Evolutionary conservation across 1,140 invertebrate species (phyloP).

Genomic region (Spodoptera litura): DNA sequence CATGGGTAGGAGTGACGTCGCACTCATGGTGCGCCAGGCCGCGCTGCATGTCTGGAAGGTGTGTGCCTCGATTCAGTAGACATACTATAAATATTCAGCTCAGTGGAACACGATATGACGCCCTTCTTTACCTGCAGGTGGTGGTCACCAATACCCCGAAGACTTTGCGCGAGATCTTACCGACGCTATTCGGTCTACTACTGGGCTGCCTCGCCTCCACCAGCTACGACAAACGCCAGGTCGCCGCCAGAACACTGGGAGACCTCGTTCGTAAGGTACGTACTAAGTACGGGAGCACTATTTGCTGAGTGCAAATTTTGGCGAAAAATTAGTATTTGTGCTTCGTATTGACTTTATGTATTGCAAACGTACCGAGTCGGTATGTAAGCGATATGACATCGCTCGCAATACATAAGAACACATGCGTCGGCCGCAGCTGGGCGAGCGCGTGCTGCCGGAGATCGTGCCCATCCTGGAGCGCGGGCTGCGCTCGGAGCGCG

Average conservation of each 20-base stretch:
- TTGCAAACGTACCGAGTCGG: no score
- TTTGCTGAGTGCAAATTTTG: not conserved
- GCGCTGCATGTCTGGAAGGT: slow-evolving; percentile 98
- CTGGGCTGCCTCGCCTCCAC: slow-evolving; percentile 97
- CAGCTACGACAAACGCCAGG: slow-evolving; percentile 97
- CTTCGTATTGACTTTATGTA: no score
- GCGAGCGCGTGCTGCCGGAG: slow-evolving; percentile 98
- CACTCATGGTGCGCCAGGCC: slow-evolving; percentile 98
- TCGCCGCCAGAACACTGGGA: slow-evolving; percentile 97
- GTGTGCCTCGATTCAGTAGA: slow-evolving; percentile 66
- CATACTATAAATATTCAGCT: not conserved
- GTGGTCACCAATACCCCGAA: slow-evolving; percentile 98
- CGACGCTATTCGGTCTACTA: slow-evolving; percentile 96
- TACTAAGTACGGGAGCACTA: not conserved
- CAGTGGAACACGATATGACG: not conserved
- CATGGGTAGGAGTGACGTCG: slow-evolving; percentile 98
- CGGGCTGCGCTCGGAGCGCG: slow-evolving; percentile 95
- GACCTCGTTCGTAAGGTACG: slow-evolving; percentile 96
- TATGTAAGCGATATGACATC: no score
- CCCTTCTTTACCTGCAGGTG: slow-evolving; percentile 81
- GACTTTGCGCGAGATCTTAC: slow-evolving; percentile 98
- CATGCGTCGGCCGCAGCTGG: slow-evolving; percentile 87
- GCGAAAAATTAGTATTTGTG: no score
- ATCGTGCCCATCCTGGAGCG: slow-evolving; percentile 99
- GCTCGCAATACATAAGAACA: no score